Conservation (phyloP, 2,113 vertebrate genomes). For the Brienomyrus brachyistius region DNA sequence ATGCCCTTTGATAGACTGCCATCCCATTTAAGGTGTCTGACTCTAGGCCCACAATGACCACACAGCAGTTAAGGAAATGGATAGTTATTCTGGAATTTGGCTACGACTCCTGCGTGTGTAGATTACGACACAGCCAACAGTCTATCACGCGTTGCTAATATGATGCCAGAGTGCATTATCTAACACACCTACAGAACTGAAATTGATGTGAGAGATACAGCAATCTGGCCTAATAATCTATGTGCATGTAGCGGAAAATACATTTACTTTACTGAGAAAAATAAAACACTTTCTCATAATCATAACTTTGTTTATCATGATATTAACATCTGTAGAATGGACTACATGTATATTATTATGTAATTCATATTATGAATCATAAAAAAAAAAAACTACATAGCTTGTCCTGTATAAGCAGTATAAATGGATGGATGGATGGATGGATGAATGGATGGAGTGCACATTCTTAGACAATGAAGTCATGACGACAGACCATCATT, state of each 20-base stretch:
- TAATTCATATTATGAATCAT: neutral
- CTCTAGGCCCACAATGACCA: neutral
- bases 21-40: neutral
- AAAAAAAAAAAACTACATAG: neutral
- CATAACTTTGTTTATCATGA: neutral
- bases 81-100: neutral
- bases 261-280: neutral
- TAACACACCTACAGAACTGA: neutral
- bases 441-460: neutral
- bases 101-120: neutral
- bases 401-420: neutral
- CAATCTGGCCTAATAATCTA: neutral
- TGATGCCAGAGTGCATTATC: neutral
- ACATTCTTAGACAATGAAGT: neutral
- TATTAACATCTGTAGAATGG: neutral
- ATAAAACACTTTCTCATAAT: neutral
- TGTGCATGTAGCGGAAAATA: neutral
- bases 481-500: neutral
- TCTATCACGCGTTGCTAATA: neutral
- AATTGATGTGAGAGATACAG: neutral
- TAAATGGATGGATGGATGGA: neutral
- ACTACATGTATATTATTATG: neutral
- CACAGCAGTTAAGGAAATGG: neutral
- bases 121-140: neutral
- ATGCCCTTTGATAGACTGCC: neutral